Evolutionary conservation across 2,888 invertebrate genomes (phyloP), one percentile per base, ranked within the genome.

Genomic region (Epistrophe grossulariae): DNA sequence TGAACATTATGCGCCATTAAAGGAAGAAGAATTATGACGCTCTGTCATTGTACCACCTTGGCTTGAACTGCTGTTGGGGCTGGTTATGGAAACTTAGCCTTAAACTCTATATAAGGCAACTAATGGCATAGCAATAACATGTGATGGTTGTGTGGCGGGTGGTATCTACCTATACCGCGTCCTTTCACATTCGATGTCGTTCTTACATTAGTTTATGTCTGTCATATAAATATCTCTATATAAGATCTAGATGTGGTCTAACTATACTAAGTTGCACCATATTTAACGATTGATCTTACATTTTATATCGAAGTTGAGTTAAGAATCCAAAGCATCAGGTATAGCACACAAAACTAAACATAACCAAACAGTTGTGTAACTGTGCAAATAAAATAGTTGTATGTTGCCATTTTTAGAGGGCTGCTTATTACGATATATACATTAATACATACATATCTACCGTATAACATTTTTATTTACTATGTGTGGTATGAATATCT

Each of bases 361-460:
- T 24, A 59, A 38, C 52, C 19, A 62, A 45, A 79, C 50, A 77
- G 72, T 77, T 84, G 73, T 80, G 72, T 70, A 84, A 81, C 77
- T 81, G 66, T 66, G 76, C 80, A 80, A 76, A 60, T 64, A 77
- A 80, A 68, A 81, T 77, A 66, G 71, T 72, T 68, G 68, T 45
- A 17, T 68, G 55, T 48, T 81, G 66, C 84, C 84, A 77, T 84
- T 78, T 81, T 57, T 15, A 84, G 84, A 84, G 73, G 79, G 71
- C 66, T 57, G 79, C 59, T 50, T 79, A 74, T 84, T 57, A 71
- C 57, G 64, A 71, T 70, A 79, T 50, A 24, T 24, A 3, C n/a
- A n/a, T n/a, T n/a, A n/a, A n/a, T 24, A 24, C 24, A 24, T 24
- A 24, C 24, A 24, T 24, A 28, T 55, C 52, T 15, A 15, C 28